A percentile compares a stretch with the other conserved stretches of the same genome.
phyloP scores from a whole-genome alignment of 2,888 invertebrate genomes.

The Hirtodrosophila duncani region DNA sequence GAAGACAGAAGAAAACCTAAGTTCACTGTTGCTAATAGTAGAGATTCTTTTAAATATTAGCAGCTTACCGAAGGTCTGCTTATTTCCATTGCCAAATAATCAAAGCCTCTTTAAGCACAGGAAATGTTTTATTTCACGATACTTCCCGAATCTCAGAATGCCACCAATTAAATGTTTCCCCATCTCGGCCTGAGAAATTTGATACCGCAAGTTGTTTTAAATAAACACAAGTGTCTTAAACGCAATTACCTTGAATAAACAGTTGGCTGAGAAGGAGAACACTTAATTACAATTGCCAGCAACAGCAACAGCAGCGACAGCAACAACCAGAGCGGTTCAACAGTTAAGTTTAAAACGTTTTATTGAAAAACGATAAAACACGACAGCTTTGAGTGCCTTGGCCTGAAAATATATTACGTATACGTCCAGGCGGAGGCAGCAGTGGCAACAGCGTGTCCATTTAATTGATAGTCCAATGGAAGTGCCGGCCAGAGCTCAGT shows the following conservation, averaged over 20 bases:
- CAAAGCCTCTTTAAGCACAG: too few species aligned
- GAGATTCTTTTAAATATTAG: too few species aligned
- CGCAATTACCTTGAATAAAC: conserved; percentile 24
- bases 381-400: neutral
- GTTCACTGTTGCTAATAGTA: too few species aligned
- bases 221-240: conserved; percentile 16
- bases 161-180: neutral
- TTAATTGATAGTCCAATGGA: conserved; percentile 31
- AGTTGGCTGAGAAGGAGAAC: conserved; percentile 4
- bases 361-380: too few species aligned
- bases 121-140: too few species aligned
- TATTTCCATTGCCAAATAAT: too few species aligned
- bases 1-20: too few species aligned
- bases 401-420: conserved; percentile 1
- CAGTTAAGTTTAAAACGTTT: too few species aligned
- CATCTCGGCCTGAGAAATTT: neutral
- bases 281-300: conserved; percentile 9
- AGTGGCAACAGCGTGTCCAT: conserved; percentile 18
- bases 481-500: too few species aligned
- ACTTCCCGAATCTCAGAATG: too few species aligned
- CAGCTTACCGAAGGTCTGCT: too few species aligned
- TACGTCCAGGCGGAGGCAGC: neutral
- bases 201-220: conserved; percentile 10
- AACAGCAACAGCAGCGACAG: neutral
- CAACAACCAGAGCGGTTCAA: too few species aligned